phyloP scores from a whole-genome alignment of 2,888 invertebrate genomes.

The Campaea margaritaria region DNA sequence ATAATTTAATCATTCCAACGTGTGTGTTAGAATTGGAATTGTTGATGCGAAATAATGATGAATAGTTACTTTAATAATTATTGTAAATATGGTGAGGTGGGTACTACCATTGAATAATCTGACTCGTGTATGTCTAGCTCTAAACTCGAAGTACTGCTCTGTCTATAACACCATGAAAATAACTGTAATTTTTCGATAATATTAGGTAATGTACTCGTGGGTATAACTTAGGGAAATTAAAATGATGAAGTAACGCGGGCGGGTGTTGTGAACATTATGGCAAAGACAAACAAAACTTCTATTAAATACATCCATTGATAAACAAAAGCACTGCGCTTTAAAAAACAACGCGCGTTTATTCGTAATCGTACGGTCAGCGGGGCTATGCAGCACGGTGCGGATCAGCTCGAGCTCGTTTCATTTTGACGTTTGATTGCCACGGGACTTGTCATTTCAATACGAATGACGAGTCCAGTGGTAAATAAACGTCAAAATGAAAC shows the following conservation, averaged over 20 bases:
- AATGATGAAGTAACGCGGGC: background rate
- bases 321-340: too few species aligned
- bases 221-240: background rate
- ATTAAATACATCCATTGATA: too few species aligned
- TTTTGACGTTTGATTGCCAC: too few species aligned
- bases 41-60: slow-evolving; percentile 46
- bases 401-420: too few species aligned
- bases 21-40: slow-evolving; percentile 62
- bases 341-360: too few species aligned
- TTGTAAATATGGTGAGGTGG: slow-evolving; percentile 60
- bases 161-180: slow-evolving; percentile 60
- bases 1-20: slow-evolving; percentile 73
- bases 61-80: slow-evolving; percentile 47
- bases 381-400: too few species aligned
- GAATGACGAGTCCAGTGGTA: too few species aligned
- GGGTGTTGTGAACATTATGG: background rate
- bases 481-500: too few species aligned
- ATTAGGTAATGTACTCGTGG: slow-evolving; percentile 21
- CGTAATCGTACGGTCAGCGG: too few species aligned
- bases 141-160: slow-evolving; percentile 56
- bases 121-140: slow-evolving; percentile 16
- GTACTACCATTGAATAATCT: slow-evolving; percentile 50
- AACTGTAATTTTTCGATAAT: slow-evolving; percentile 40
- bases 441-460: too few species aligned
- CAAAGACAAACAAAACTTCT: too few species aligned